Conservation (phyloP, 2,113 vertebrate species). For the Bothrops jararaca region DNA sequence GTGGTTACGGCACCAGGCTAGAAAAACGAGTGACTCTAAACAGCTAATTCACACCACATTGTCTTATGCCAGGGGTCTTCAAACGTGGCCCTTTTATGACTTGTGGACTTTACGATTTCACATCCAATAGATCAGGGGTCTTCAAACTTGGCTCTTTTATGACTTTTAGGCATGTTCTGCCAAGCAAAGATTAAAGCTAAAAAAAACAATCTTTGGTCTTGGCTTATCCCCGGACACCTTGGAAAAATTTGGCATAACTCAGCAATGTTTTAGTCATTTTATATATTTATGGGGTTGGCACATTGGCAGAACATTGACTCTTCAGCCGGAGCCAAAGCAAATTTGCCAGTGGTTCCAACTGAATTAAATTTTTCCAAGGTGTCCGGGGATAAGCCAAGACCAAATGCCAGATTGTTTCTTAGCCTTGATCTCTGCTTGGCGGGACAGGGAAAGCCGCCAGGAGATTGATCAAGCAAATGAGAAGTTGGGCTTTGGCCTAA, state of each 20-base stretch:
- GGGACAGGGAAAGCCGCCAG: no score
- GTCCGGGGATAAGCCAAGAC: neutral
- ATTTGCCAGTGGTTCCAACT: neutral
- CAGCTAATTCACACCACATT: no score
- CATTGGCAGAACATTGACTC: neutral
- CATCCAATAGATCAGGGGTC: no score
- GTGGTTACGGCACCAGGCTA: no score
- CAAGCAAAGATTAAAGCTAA: neutral
- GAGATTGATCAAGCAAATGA: no score
- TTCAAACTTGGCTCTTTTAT: no score
- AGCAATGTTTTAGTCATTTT: neutral
- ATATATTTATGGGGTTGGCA: neutral
- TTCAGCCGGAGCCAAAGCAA: neutral
- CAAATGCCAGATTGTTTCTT: conserved; percentile 2
- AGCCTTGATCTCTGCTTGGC: neutral
- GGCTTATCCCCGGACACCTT: neutral
- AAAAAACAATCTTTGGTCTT: neutral
- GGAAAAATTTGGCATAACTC: neutral
- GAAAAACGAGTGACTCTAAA: no score
- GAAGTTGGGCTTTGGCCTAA: no score
- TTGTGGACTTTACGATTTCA: no score
- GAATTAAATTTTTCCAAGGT: neutral
- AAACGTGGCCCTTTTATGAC: no score
- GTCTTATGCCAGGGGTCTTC: no score
- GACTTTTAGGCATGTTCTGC: no score